A percentile compares a stretch with the other conserved stretches of the same genome.
These are phyloP conservation scores for Autographa pulchrina DNA, from an alignment of 2,888 invertebrate species.

Conservation along the genomic window DNA sequence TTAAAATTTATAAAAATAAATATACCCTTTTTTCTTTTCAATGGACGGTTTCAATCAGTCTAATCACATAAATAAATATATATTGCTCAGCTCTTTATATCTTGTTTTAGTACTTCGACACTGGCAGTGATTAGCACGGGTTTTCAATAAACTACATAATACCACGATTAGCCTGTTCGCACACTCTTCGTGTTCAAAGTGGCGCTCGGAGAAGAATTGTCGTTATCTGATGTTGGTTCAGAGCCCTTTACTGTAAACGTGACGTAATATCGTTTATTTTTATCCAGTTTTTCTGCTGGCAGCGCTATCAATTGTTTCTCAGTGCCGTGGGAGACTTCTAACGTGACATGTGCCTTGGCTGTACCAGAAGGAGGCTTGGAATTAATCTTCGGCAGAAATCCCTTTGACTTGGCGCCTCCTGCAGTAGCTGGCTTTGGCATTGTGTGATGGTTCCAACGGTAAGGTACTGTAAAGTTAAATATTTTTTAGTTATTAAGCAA, in stretches of 20 bases:
- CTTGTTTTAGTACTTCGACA: neutral
- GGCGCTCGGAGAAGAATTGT: conserved; percentile 80
- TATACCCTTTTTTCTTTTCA: conserved; percentile 40
- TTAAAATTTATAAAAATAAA: conserved; percentile 70
- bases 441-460: conserved; percentile 93
- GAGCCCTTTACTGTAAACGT: conserved; percentile 97
- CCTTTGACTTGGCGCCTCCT: conserved; percentile 83
- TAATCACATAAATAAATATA: conserved; percentile 54
- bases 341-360: conserved; percentile 90
- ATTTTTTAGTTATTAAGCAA: neutral
- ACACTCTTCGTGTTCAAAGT: conserved; percentile 82
- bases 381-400: conserved; percentile 92
- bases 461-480: conserved; percentile 90
- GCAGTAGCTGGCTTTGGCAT: conserved; percentile 93
- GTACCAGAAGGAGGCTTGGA: conserved; percentile 78
- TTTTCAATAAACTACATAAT: conserved; percentile 23
- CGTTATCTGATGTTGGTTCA: conserved; percentile 88
- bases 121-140: conserved; percentile 66
- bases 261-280: conserved; percentile 97
- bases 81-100: conserved; percentile 24
- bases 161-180: conserved; percentile 73
- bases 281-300: conserved; percentile 96
- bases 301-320: conserved; percentile 96
- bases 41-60: conserved; percentile 72
- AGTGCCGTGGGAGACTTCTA: conserved; percentile 95